Evolutionary conservation across 2,888 invertebrate genomes (phyloP).

Genomic region (Nymphalis urticae): DNA sequence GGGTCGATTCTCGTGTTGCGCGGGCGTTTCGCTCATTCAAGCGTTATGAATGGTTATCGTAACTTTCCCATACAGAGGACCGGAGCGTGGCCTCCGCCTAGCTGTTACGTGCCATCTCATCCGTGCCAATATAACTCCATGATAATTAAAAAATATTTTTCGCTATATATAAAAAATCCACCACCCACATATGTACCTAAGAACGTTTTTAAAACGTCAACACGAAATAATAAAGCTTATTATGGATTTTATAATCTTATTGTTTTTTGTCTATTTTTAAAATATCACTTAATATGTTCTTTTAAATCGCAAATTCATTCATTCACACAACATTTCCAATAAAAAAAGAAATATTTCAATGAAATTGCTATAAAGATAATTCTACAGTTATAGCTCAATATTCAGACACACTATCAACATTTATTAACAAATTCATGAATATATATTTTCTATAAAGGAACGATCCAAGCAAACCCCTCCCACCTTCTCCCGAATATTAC

Average conservation of each 20-base stretch:
- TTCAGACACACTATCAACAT: neutral
- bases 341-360: too few relatives aligned
- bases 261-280: too few relatives aligned
- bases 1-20: constrained; percentile 40
- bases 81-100: constrained; percentile 58
- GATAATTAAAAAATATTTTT: neutral
- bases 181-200: too few relatives aligned
- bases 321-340: too few relatives aligned
- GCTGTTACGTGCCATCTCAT: constrained; percentile 3
- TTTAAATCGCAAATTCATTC: too few relatives aligned
- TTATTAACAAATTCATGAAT: neutral
- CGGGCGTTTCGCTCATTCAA: constrained; percentile 74
- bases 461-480: constrained; percentile 8
- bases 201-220: too few relatives aligned
- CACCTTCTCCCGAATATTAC: constrained; percentile 29
- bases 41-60: constrained; percentile 77
- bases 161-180: neutral
- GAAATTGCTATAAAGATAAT: too few relatives aligned
- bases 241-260: too few relatives aligned
- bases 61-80: constrained; percentile 72
- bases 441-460: constrained; percentile 5
- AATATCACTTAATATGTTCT: too few relatives aligned
- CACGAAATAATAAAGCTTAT: too few relatives aligned
- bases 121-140: neutral
- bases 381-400: neutral